A percentile compares a stretch with the other conserved stretches of the same genome.
Evolutionary conservation across 2,888 invertebrate genomes (phyloP).

Genomic region (Mycogona germanica): DNA sequence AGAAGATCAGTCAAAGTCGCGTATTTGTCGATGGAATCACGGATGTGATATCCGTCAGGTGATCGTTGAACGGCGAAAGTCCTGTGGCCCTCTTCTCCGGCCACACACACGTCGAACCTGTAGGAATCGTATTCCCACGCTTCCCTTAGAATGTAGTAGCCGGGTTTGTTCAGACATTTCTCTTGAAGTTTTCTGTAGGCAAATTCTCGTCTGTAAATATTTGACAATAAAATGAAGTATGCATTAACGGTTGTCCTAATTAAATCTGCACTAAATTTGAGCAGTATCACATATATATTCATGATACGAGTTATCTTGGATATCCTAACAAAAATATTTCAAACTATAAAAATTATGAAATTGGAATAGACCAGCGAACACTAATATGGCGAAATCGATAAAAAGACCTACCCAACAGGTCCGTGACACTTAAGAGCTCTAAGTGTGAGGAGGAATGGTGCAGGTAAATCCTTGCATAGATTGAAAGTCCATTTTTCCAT

Average conservation of each 20-base stretch:
- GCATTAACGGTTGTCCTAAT: neutral
- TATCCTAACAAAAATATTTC: no score
- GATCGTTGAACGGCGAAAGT: conserved; percentile 19
- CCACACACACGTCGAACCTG: conserved; percentile 68
- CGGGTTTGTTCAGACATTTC: conserved; percentile 57
- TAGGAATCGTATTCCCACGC: conserved; percentile 68
- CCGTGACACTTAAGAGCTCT: conserved; percentile 71
- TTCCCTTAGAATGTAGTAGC: conserved; percentile 69
- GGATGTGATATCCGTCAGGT: conserved; percentile 13
- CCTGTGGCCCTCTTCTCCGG: conserved; percentile 37
- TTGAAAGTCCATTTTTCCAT: conserved; percentile 84
- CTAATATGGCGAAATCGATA: no score
- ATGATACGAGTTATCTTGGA: no score
- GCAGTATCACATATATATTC: no score
- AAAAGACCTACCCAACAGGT: conserved; percentile 45
- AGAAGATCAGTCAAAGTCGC: conserved; percentile 50
- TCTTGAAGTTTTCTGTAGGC: conserved; percentile 71
- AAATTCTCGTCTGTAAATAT: conserved; percentile 56
- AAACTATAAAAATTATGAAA: no score
- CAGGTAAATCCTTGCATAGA: conserved; percentile 65
- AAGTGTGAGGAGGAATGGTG: conserved; percentile 62
- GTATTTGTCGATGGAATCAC: conserved; percentile 17
- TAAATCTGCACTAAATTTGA: neutral
- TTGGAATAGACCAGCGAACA: no score
- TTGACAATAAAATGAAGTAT: neutral